These are phyloP conservation scores for Corydoras sp. DNA, from an alignment of 2,113 vertebrate genomes.

Conservation along the genomic window DNA sequence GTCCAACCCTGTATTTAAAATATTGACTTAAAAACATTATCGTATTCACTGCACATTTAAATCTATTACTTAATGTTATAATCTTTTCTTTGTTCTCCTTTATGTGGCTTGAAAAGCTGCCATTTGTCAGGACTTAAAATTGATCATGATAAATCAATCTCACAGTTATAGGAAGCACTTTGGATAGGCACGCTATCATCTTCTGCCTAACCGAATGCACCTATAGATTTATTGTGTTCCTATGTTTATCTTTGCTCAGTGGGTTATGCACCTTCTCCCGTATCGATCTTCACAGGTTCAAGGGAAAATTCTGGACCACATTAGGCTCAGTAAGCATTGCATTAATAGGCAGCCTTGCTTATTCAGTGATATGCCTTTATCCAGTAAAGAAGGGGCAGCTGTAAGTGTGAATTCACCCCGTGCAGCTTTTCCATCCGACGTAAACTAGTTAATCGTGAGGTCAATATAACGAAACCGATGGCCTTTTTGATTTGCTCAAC, in stretches of 20 bases:
- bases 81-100: too few species aligned
- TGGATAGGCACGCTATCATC: conserved; percentile 6
- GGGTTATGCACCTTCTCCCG: conserved; percentile 30
- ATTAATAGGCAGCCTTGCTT: conserved; percentile 25
- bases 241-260: conserved; percentile 25
- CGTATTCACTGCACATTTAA: too few species aligned
- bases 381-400: neutral
- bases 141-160: conserved; percentile 22
- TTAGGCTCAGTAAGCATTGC: conserved; percentile 37
- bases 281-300: conserved; percentile 35
- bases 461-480: conserved; percentile 20
- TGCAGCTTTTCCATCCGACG: neutral
- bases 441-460: neutral
- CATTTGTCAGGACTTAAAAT: conserved; percentile 15
- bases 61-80: too few species aligned
- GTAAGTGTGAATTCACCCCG: neutral
- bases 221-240: conserved; percentile 19
- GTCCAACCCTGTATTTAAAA: neutral
- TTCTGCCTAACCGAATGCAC: neutral
- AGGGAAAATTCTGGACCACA: conserved; percentile 27
- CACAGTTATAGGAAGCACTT: neutral
- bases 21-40: too few species aligned
- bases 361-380: neutral
- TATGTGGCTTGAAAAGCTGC: neutral
- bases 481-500: conserved; percentile 33